Evolutionary conservation across 2,113 vertebrate species (phyloP).

Genomic region (Sceloporus undulatus): DNA sequence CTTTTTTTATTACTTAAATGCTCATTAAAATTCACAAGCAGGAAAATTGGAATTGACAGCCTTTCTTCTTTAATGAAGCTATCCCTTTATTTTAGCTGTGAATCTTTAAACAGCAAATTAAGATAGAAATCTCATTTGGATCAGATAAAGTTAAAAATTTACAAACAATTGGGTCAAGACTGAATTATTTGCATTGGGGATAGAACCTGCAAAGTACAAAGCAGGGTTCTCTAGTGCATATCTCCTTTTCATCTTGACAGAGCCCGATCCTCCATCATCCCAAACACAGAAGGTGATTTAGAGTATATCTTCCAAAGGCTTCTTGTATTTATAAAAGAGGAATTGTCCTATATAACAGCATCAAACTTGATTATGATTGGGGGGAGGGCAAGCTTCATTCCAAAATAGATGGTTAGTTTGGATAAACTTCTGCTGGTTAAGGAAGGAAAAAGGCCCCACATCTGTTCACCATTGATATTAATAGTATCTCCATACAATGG

Average conservation of each 20-base stretch:
- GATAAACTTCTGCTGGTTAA: not conserved
- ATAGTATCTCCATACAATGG: too few relatives aligned
- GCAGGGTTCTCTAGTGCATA: not conserved
- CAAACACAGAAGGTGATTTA: not conserved
- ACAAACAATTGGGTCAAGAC: conserved; percentile 33
- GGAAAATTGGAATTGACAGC: conserved; percentile 10
- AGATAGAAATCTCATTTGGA: conserved; percentile 36
- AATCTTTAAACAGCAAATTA: conserved; percentile 37
- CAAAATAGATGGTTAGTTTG: not conserved
- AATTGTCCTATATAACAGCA: not conserved
- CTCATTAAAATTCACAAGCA: conserved; percentile 17
- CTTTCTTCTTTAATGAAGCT: conserved; percentile 20
- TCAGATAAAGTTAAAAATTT: conserved; percentile 43
- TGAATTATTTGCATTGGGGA: conserved; percentile 44
- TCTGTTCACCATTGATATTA: too few relatives aligned
- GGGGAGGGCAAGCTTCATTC: not conserved
- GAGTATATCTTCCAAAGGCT: not conserved
- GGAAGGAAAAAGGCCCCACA: not conserved
- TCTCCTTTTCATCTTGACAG: conserved; percentile 30
- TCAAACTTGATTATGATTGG: not conserved
- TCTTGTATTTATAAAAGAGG: not conserved
- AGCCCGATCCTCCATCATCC: not conserved
- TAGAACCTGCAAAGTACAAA: conserved; percentile 16
- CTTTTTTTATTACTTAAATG: not conserved
- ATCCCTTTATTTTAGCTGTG: conserved; percentile 27